Percentiles rank a stretch among this genome's conserved stretches.
phyloP scores from a whole-genome alignment of 2,888 invertebrate species.

The Agrotis clavis region DNA sequence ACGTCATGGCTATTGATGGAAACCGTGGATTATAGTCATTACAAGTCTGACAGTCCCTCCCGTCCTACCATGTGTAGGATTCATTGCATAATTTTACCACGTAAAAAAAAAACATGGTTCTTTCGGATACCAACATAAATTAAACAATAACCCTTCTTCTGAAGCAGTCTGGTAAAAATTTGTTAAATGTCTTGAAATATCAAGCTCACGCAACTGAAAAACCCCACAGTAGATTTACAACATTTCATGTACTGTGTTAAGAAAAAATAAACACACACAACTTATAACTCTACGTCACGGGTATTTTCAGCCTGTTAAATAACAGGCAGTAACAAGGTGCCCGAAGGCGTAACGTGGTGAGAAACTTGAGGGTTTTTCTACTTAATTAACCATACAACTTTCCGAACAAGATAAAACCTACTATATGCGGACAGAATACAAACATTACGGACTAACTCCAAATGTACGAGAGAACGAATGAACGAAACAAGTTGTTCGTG shows the following conservation, averaged over 20 bases:
- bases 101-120: too few relatives aligned
- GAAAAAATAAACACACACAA: conserved; percentile 47
- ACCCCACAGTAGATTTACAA: too few relatives aligned
- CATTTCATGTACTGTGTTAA: background rate
- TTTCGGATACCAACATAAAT: background rate
- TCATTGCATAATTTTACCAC: too few relatives aligned
- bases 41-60: too few relatives aligned
- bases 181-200: background rate
- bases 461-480: conserved; percentile 55
- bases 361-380: conserved; percentile 81
- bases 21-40: too few relatives aligned
- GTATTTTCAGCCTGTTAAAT: conserved; percentile 60
- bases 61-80: too few relatives aligned
- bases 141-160: background rate
- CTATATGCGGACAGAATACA: conserved; percentile 74
- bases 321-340: conserved; percentile 80
- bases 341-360: conserved; percentile 81
- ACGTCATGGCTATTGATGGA: too few relatives aligned
- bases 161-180: too few relatives aligned
- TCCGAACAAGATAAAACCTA: conserved; percentile 77
- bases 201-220: background rate
- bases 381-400: conserved; percentile 86
- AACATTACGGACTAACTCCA: conserved; percentile 74
- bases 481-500: conserved; percentile 62
- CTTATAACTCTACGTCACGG: conserved; percentile 40